These are phyloP conservation scores for Galaxias olidus DNA, from an alignment of 2,797 vertebrate genomes.

Conservation along the genomic window DNA sequence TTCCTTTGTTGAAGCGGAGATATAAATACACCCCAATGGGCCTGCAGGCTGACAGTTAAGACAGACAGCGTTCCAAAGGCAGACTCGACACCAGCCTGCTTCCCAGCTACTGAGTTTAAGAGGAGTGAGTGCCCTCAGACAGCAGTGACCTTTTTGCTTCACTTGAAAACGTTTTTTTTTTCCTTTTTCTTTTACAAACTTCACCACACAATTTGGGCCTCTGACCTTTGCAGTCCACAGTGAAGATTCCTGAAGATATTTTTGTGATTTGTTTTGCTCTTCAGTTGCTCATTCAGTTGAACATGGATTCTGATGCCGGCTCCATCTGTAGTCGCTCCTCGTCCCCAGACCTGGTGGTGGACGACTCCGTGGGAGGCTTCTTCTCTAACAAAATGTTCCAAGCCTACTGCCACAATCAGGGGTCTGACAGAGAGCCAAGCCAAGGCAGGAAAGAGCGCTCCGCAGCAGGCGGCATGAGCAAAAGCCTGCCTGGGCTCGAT, in stretches of 20 bases:
- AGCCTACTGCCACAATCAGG: conserved; percentile 62
- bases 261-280: conserved; percentile 1
- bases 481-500: conserved; percentile 44
- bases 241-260: neutral
- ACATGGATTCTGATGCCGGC: conserved; percentile 81
- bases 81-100: conserved; percentile 38
- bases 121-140: conserved; percentile 26
- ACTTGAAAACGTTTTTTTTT: neutral
- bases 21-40: conserved; percentile 76
- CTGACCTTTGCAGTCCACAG: neutral
- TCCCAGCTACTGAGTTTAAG: conserved; percentile 18
- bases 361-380: conserved; percentile 64
- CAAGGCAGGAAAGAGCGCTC: conserved; percentile 37
- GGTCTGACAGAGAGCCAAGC: conserved; percentile 23
- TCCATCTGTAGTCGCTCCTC: conserved; percentile 80
- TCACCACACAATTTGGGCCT: neutral
- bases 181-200: neutral
- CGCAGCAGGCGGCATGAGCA: conserved; percentile 45
- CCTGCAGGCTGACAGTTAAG: conserved; percentile 62
- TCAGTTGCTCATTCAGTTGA: conserved; percentile 12
- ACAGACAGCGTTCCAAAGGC: conserved; percentile 52
- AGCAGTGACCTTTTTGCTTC: conserved; percentile 9
- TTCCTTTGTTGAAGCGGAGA: conserved; percentile 77
- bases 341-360: conserved; percentile 77
- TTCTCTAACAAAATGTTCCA: conserved; percentile 79